A percentile compares a stretch with the other conserved stretches of the same genome.
phyloP scores from a whole-genome alignment of 2,888 invertebrate genomes.

The Trachelus tabidus region DNA sequence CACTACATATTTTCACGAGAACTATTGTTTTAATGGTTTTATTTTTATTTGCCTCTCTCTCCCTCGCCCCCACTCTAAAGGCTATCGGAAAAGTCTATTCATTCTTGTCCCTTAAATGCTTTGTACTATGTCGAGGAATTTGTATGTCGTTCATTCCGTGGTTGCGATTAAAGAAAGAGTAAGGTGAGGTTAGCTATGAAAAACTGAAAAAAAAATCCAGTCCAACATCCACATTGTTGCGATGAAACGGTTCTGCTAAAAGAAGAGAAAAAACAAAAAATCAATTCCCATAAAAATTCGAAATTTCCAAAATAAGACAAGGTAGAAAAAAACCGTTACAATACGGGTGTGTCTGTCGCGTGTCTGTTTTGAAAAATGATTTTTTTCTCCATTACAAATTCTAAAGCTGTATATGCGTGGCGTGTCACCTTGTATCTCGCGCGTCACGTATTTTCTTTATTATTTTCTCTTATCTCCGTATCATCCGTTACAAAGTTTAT shows the following conservation, averaged over 20 bases:
- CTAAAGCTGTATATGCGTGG: conserved; percentile 41
- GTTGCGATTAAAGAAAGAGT: too few relatives aligned
- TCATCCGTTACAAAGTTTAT: conserved; percentile 4
- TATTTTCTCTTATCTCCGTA: conserved; percentile 24
- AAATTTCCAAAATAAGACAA: conserved; percentile 10
- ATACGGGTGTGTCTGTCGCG: too few relatives aligned
- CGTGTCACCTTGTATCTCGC: conserved; percentile 27
- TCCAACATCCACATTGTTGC: too few relatives aligned
- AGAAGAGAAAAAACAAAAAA: conserved; percentile 43
- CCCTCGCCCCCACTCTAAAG: conserved; percentile 22
- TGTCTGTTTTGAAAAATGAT: neutral
- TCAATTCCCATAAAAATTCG: conserved; percentile 29
- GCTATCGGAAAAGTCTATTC: conserved; percentile 50
- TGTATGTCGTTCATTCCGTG: conserved; percentile 48
- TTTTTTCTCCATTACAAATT: conserved; percentile 24
- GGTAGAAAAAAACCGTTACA: too few relatives aligned
- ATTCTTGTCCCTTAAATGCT: conserved; percentile 47
- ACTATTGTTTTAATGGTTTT: neutral
- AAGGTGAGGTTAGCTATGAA: too few relatives aligned
- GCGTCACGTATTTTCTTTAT: conserved; percentile 11
- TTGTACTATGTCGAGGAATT: conserved; percentile 67
- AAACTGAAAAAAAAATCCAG: too few relatives aligned
- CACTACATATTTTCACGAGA: neutral
- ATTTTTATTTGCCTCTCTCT: conserved; percentile 2
- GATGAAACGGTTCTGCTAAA: conserved; percentile 20